Base-by-base conservation (phyloP, 2,888 invertebrate genomes). In the Cremastinae sp. region DNA sequence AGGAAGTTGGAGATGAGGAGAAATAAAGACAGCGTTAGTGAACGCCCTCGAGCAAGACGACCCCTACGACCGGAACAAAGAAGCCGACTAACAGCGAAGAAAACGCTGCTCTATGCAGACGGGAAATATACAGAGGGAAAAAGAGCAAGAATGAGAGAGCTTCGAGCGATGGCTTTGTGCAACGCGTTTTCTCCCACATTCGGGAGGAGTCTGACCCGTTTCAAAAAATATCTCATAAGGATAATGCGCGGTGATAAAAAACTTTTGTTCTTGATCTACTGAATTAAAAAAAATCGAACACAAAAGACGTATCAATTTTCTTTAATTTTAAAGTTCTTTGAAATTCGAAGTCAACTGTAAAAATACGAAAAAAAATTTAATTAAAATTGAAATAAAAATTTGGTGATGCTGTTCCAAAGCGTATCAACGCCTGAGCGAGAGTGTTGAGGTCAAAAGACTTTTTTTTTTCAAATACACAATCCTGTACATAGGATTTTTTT, bases 21-120 rank as follows among this genome's bases (percentile, higher is more conserved):
- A 56, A 37, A 68, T 47, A 39, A 39, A 68, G 47, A 56, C 49
- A n/a, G 20, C 20, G 47, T 43, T 45, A 18, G 9, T 12, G 8
- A 37, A 45, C 18, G 12, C 76, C 80, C 81, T 66, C 59, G 78
- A 75, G 78, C 74, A 79, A 85, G 85, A 85, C 83, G 86, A 86
- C 81, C 82, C 81, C 79, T 81, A 79, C 9, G 82, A 85, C 80
- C 75, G 71, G 56, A 70, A 78, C 79, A 76, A 81, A 83, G 82
- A 79, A 81, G 79, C 79, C 78, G 74, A 80, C 72, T 79, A 80
- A 56, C 49, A 68, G 66, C 53, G 55, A n/a, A 43, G 41, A 64
- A 49, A 66, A 79, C 79, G 81, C 80, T 80, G 77, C 77, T 72
- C 71, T 73, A 80, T 39, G 53, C 28, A 64, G 56, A 10, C 12